phyloP scores from a whole-genome alignment of 2,113 vertebrate species.

The Bombycilla garrulus region DNA sequence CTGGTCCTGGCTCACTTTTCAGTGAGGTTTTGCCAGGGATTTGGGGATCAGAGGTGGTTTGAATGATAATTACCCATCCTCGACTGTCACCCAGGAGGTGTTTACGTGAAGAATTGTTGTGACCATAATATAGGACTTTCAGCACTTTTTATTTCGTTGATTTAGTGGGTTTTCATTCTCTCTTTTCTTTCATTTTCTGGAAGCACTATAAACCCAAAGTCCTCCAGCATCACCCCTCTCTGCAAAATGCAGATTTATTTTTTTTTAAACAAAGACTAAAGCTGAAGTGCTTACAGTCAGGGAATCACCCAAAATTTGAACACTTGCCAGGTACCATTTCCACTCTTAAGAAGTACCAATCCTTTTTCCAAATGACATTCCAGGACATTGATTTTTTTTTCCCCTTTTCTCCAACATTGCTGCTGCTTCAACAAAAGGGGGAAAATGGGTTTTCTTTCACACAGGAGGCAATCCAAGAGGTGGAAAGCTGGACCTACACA shows the following conservation, averaged over 20 bases:
- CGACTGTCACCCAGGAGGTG: background rate
- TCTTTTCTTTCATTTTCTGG: background rate
- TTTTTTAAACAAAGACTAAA: background rate
- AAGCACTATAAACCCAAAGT: background rate
- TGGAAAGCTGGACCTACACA: background rate
- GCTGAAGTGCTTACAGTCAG: background rate
- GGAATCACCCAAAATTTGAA: background rate
- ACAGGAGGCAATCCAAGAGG: background rate
- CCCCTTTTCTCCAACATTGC: background rate
- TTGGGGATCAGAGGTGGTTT: background rate
- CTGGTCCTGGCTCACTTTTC: background rate
- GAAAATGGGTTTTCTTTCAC: background rate
- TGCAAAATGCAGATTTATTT: background rate
- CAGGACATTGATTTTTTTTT: background rate
- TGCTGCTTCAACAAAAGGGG: background rate
- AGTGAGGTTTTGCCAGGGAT: background rate
- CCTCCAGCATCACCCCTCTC: background rate
- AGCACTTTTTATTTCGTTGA: constrained; percentile 11
- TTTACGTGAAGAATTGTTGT: background rate
- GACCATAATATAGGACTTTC: background rate
- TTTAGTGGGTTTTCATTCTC: background rate
- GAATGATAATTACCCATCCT: background rate
- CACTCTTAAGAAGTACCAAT: background rate
- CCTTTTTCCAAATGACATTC: background rate
- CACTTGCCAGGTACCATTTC: background rate